These are phyloP conservation scores for Pantala flavescens DNA, from an alignment of 1,140 invertebrate species.

Conservation along the genomic window DNA sequence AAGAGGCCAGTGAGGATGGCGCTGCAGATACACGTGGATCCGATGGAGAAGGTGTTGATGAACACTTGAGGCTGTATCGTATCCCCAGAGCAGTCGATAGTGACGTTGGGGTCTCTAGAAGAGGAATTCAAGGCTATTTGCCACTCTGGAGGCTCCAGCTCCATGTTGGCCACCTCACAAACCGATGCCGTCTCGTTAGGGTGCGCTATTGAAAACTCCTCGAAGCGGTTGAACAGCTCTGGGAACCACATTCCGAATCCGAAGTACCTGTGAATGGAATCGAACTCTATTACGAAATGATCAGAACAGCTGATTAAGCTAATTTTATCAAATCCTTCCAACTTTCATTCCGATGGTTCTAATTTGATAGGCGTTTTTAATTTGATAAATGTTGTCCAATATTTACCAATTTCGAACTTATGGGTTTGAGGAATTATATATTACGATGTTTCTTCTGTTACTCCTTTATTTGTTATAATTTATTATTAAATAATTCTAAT, in stretches of 20 bases:
- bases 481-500: too few species aligned
- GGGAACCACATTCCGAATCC: slow-evolving; percentile 89
- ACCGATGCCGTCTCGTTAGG: slow-evolving; percentile 50
- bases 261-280: slow-evolving; percentile 56
- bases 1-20: background rate
- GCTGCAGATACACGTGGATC: background rate
- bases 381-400: too few species aligned
- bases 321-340: too few species aligned
- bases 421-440: too few species aligned
- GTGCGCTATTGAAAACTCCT: slow-evolving; percentile 54
- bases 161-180: slow-evolving; percentile 54
- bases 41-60: background rate
- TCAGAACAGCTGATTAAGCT: too few species aligned
- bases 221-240: slow-evolving; percentile 76
- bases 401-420: too few species aligned
- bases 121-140: background rate
- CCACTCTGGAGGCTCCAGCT: background rate
- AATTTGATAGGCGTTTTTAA: too few species aligned
- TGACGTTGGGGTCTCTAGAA: background rate
- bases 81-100: background rate
- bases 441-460: too few species aligned
- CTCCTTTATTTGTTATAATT: too few species aligned
- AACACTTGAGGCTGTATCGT: background rate
- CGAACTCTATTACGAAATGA: too few species aligned
- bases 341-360: too few species aligned